Conservation (phyloP, 2,113 vertebrate species). For the Dipodomys stephensi region DNA sequence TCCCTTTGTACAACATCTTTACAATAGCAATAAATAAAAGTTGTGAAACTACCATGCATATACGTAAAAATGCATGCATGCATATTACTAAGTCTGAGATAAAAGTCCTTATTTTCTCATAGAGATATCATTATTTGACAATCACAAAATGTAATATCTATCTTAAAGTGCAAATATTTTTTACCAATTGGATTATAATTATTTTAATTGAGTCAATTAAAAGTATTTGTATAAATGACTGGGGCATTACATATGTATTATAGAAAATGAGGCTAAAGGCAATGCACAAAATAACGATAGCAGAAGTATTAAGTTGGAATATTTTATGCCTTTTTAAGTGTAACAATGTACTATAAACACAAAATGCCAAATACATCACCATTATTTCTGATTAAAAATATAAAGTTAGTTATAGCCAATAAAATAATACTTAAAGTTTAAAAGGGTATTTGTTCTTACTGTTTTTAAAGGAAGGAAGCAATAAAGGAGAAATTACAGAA, state of each 20-base stretch:
- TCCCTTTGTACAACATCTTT: too few species aligned
- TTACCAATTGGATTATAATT: conserved; percentile 55
- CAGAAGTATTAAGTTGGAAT: conserved; percentile 68
- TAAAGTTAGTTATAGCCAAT: conserved; percentile 66
- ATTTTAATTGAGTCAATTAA: conserved; percentile 70
- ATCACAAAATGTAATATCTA: not conserved
- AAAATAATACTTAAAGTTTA: conserved; percentile 76
- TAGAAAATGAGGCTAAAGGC: conserved; percentile 69
- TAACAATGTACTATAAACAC: conserved; percentile 63
- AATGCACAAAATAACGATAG: conserved; percentile 60
- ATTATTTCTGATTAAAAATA: conserved; percentile 76
- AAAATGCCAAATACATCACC: conserved; percentile 53
- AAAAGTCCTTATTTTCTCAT: not conserved
- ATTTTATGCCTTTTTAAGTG: conserved; percentile 75
- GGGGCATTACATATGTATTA: conserved; percentile 3
- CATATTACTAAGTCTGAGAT: not conserved
- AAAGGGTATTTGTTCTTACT: conserved; percentile 59
- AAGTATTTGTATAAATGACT: conserved; percentile 64
- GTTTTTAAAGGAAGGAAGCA: conserved; percentile 51
- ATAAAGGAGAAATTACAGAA: conserved; percentile 47
- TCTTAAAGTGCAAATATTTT: conserved; percentile 33
- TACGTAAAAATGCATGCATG: conserved; percentile 1
- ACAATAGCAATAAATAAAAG: not conserved
- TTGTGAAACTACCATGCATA: conserved; percentile 3
- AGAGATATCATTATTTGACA: conserved; percentile 40